These are phyloP conservation scores for Hormaphis cornu DNA, from an alignment of 1,140 invertebrate species.

Conservation along the genomic window DNA sequence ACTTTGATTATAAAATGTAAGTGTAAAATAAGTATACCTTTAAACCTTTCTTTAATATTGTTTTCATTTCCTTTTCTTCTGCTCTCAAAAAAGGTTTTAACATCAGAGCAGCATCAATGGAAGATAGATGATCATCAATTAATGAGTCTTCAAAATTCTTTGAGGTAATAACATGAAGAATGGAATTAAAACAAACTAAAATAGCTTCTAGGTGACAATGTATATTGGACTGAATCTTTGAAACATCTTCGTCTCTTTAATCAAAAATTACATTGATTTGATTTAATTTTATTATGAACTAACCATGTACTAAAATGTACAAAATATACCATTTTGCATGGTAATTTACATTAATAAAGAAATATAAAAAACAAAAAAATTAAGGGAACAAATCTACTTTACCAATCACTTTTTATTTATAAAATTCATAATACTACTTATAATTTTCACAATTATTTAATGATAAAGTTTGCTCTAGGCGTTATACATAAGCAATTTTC, in stretches of 20 bases:
- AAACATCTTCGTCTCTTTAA: constrained; percentile 14
- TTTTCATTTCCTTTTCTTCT: constrained; percentile 6
- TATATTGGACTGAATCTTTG: constrained; percentile 2
- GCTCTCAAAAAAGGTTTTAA: constrained; percentile 8
- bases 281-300: no score
- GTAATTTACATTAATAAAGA: no score
- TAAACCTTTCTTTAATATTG: background rate
- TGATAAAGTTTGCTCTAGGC: no score
- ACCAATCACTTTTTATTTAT: no score
- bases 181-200: background rate
- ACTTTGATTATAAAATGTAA: background rate
- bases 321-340: no score
- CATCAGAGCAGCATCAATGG: constrained; percentile 10
- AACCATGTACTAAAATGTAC: no score
- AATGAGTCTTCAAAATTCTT: background rate
- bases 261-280: background rate
- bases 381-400: no score
- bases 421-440: no score
- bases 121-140: constrained; percentile 3
- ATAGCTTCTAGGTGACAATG: constrained; percentile 6
- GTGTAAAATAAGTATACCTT: no score
- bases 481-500: no score
- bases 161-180: background rate
- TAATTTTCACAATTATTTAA: no score
- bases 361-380: no score